These are phyloP conservation scores for Erythrocercus mccallii DNA, from an alignment of 2,113 vertebrate genomes.

Conservation along the genomic window DNA sequence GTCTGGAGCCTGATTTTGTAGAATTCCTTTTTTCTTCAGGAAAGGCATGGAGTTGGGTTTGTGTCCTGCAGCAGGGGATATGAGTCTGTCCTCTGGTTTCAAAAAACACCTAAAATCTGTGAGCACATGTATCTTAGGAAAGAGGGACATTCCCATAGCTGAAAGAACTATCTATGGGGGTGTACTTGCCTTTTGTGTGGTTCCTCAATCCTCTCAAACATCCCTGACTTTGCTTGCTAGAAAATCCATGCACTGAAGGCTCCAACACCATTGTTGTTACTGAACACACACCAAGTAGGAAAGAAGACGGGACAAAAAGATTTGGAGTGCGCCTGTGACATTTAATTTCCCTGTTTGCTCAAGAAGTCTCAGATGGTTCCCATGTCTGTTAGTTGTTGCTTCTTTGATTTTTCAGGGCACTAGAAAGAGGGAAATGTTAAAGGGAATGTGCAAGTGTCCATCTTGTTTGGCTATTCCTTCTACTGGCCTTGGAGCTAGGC, in stretches of 20 bases:
- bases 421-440: background rate
- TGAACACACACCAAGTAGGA: background rate
- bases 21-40: background rate
- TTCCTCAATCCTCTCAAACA: background rate
- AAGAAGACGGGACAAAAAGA: background rate
- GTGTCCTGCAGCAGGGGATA: background rate
- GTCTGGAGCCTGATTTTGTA: background rate
- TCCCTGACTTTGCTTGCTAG: background rate
- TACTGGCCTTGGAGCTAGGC: background rate
- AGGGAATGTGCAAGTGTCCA: background rate
- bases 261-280: background rate
- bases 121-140: background rate
- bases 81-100: background rate
- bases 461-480: background rate
- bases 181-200: background rate
- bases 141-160: background rate
- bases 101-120: background rate
- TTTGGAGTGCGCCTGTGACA: background rate
- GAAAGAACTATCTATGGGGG: background rate
- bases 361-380: background rate
- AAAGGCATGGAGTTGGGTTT: background rate
- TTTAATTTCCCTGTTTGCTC: background rate
- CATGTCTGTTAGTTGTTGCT: background rate
- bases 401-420: background rate
- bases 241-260: background rate